Evolutionary conservation across 2,113 vertebrate species (phyloP).

Genomic region (Platichthys stellatus): DNA sequence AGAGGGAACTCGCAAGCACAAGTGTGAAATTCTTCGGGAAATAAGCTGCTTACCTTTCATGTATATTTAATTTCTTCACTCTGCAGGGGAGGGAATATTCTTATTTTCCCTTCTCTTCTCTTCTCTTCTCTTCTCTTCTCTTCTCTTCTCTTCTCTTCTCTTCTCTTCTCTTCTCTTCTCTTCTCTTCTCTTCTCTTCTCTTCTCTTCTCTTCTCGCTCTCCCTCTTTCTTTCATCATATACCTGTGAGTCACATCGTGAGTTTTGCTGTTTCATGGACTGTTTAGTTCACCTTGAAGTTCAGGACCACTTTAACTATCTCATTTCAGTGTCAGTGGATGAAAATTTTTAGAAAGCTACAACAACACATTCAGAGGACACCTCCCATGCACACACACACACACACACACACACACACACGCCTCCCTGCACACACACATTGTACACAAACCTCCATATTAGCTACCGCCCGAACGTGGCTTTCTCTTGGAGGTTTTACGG

Average conservation of each 20-base stretch:
- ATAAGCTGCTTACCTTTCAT: constrained; percentile 53
- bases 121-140: background rate
- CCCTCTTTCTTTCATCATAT: background rate
- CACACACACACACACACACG: background rate
- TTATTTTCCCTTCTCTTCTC: background rate
- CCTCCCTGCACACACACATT: background rate
- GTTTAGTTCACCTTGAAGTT: constrained; percentile 17
- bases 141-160: background rate
- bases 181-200: background rate
- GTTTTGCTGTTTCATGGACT: constrained; percentile 15
- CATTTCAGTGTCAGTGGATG: background rate
- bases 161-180: too few relatives aligned
- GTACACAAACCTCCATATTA: background rate
- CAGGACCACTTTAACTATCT: background rate
- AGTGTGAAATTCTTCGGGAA: constrained; percentile 47
- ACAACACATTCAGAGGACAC: too few relatives aligned
- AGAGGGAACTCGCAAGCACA: constrained; percentile 26
- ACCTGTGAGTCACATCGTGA: constrained; percentile 17
- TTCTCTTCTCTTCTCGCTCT: background rate
- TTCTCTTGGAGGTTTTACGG: constrained; percentile 45
- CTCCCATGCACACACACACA: background rate
- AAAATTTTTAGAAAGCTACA: too few relatives aligned
- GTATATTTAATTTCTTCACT: constrained; percentile 43
- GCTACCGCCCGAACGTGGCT: background rate
- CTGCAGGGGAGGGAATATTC: background rate